Evolutionary conservation across 1,140 invertebrate genomes (phyloP).

Genomic region (Vanessa atalanta): DNA sequence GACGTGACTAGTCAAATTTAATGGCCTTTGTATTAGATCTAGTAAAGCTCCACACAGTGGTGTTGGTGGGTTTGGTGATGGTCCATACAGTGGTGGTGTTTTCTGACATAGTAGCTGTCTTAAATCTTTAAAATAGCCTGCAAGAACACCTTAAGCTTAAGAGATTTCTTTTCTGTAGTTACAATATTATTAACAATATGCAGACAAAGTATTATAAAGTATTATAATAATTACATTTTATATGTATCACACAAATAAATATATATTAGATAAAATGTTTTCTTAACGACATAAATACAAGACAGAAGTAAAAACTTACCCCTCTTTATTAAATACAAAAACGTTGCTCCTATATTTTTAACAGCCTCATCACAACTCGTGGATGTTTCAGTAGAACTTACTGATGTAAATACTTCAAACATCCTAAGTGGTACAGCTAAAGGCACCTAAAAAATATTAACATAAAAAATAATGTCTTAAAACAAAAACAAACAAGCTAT

Average conservation of each 20-base stretch:
- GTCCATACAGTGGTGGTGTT: conserved; percentile 86
- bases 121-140: conserved; percentile 88
- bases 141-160: conserved; percentile 20
- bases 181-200: no score
- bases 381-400: conserved; percentile 78
- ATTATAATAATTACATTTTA: no score
- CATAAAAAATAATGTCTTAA: neutral
- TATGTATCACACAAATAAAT: no score
- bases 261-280: no score
- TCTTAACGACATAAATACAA: no score
- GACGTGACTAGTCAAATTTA: conserved; percentile 79
- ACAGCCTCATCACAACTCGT: conserved; percentile 73
- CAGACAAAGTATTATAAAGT: no score
- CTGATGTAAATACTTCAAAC: conserved; percentile 88
- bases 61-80: conserved; percentile 86
- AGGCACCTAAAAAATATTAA: conserved; percentile 65
- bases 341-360: conserved; percentile 38
- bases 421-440: conserved; percentile 89
- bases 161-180: no score
- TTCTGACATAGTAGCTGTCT: conserved; percentile 86
- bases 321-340: conserved; percentile 42
- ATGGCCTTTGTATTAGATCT: conserved; percentile 88
- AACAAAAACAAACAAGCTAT: neutral
- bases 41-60: conserved; percentile 88
- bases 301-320: conserved; percentile 15